Evolutionary conservation across 2,888 invertebrate species (phyloP).

Genomic region (Machimus rusticus): DNA sequence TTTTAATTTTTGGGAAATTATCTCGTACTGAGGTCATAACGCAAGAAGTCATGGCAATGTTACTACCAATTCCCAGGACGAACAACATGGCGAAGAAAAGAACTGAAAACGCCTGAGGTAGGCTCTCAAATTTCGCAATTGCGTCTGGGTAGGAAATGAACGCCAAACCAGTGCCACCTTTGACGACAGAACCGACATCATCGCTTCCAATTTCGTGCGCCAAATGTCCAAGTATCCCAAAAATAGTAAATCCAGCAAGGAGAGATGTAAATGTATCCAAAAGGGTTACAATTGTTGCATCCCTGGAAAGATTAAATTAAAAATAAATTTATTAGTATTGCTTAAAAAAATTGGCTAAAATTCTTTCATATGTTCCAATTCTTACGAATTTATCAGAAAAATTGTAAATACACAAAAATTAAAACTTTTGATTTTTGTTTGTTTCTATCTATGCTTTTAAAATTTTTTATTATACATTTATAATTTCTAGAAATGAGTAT

Average conservation of each 20-base stretch:
- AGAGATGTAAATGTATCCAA: conserved; percentile 68
- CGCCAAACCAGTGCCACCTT: conserved; percentile 66
- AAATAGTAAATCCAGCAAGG: conserved; percentile 68
- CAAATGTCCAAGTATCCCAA: conserved; percentile 67
- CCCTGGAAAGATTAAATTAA: conserved; percentile 56
- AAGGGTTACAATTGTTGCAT: conserved; percentile 67
- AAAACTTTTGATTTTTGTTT: too few species aligned
- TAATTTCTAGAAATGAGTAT: too few species aligned
- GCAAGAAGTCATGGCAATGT: conserved; percentile 64
- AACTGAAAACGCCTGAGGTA: conserved; percentile 68
- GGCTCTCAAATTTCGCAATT: conserved; percentile 65
- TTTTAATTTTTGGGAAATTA: conserved; percentile 61
- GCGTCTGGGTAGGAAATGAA: conserved; percentile 69
- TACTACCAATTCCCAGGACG: conserved; percentile 66
- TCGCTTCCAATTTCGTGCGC: conserved; percentile 65
- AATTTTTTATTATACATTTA: too few species aligned
- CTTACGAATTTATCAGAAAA: too few species aligned
- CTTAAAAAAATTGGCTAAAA: too few species aligned
- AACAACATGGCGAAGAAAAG: conserved; percentile 68
- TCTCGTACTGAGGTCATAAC: conserved; percentile 65
- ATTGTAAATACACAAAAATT: too few species aligned
- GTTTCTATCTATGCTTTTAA: too few species aligned
- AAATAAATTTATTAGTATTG: not conserved
- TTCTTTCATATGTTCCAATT: too few species aligned
- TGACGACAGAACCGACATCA: conserved; percentile 65